Evolutionary conservation across 2,888 invertebrate species (phyloP).

Genomic region (Ditula angustiorana): DNA sequence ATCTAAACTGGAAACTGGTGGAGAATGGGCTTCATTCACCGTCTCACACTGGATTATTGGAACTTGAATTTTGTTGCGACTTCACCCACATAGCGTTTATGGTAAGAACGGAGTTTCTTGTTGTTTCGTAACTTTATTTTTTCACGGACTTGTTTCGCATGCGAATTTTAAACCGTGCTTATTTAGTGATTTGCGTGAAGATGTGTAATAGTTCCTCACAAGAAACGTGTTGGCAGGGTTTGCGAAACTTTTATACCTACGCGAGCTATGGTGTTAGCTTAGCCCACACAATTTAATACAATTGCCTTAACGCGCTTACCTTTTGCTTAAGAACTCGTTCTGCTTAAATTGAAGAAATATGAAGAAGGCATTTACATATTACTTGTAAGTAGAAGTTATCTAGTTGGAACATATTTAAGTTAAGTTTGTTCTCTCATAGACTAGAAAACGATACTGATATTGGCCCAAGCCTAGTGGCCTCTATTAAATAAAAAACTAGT

Average conservation of each 20-base stretch:
- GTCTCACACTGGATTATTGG: slow-evolving; percentile 49
- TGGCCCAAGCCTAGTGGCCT: no score
- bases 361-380: no score
- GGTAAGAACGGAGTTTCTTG: slow-evolving; percentile 81
- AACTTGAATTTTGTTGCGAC: slow-evolving; percentile 70
- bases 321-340: slow-evolving; percentile 17
- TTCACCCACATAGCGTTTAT: slow-evolving; percentile 82
- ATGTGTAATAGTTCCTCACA: slow-evolving; percentile 19
- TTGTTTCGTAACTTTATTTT: slow-evolving; percentile 76
- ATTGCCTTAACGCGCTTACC: slow-evolving; percentile 29
- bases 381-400: no score
- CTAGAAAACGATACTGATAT: no score
- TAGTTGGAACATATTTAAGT: no score
- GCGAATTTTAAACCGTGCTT: slow-evolving; percentile 36
- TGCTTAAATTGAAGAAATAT: no score
- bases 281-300: slow-evolving; percentile 45
- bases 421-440: no score
- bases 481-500: no score
- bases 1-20: slow-evolving; percentile 73
- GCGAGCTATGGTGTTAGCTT: slow-evolving; percentile 38
- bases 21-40: slow-evolving; percentile 74
- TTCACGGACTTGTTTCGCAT: slow-evolving; percentile 47
- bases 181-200: slow-evolving; percentile 28
- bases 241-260: slow-evolving; percentile 42
- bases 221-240: slow-evolving; percentile 37